Evolutionary conservation across 2,888 invertebrate species (phyloP).

Genomic region (Cecidostiba fungosa): DNA sequence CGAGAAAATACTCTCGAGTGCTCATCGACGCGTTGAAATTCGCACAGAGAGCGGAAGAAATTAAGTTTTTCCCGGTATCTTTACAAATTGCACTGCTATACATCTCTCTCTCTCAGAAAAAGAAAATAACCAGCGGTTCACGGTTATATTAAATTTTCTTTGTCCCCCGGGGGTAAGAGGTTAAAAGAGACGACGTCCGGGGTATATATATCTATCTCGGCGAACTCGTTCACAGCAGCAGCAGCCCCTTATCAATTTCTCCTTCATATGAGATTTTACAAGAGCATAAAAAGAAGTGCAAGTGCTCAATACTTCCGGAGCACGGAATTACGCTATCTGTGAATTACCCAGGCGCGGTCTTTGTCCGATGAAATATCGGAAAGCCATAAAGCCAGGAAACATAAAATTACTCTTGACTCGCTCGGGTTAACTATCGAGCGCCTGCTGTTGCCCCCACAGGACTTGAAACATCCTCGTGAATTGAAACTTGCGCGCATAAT

Average conservation of each 20-base stretch:
- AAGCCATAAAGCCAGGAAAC: constrained; percentile 59
- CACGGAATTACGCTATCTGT: constrained; percentile 16
- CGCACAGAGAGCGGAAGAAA: background rate
- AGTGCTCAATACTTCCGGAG: background rate
- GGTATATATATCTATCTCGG: background rate
- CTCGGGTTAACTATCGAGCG: constrained; percentile 1
- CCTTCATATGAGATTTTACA: constrained; percentile 34
- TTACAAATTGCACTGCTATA: background rate
- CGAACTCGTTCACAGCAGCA: background rate
- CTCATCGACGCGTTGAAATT: no score
- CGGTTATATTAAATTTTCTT: constrained; percentile 8
- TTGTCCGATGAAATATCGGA: constrained; percentile 59
- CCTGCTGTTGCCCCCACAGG: background rate
- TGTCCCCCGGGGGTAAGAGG: background rate
- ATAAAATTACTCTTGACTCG: constrained; percentile 56
- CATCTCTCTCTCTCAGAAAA: background rate
- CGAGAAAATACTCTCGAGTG: no score
- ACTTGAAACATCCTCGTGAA: background rate
- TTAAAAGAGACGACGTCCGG: background rate
- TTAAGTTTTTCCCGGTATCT: background rate
- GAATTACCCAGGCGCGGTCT: constrained; percentile 30
- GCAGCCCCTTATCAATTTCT: constrained; percentile 25
- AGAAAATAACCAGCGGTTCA: background rate
- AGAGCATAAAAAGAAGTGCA: constrained; percentile 25
- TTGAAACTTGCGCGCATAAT: constrained; percentile 31